Evolutionary conservation across 2,113 vertebrate species (phyloP).

Genomic region (Archilochus colubris): DNA sequence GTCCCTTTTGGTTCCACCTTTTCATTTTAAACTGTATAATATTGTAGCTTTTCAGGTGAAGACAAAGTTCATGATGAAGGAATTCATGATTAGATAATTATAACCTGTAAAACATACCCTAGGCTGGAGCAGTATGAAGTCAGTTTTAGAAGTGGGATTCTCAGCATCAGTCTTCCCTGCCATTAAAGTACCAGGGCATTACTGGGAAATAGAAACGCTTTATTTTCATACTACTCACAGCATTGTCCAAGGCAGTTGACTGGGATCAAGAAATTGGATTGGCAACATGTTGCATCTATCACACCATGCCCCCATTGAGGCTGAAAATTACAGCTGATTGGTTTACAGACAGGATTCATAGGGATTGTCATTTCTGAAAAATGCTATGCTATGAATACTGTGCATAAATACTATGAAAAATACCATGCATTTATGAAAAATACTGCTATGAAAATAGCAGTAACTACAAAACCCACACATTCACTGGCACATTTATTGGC

Average conservation of each 20-base stretch:
- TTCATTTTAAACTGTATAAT: background rate
- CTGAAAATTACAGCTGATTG: slow-evolving; percentile 10
- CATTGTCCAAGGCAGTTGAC: background rate
- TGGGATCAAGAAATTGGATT: slow-evolving; percentile 3
- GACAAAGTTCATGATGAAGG: slow-evolving; percentile 33
- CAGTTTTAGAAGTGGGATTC: background rate
- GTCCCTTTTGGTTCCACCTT: background rate
- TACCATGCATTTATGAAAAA: background rate
- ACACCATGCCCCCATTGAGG: background rate
- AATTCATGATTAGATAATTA: slow-evolving; percentile 32
- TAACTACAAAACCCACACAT: background rate
- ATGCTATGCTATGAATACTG: background rate
- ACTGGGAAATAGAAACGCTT: slow-evolving; percentile 4
- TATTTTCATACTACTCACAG: slow-evolving; percentile 7
- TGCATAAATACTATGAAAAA: background rate
- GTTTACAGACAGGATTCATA: background rate
- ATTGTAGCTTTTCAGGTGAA: background rate
- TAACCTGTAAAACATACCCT: background rate
- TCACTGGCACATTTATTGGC: background rate
- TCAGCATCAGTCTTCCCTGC: background rate
- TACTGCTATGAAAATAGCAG: background rate
- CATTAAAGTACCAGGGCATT: background rate
- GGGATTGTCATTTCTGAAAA: background rate
- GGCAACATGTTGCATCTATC: background rate
- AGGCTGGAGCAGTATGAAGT: background rate